Conservation (phyloP, 2,888 invertebrate genomes). For the Hesperia comma region DNA sequence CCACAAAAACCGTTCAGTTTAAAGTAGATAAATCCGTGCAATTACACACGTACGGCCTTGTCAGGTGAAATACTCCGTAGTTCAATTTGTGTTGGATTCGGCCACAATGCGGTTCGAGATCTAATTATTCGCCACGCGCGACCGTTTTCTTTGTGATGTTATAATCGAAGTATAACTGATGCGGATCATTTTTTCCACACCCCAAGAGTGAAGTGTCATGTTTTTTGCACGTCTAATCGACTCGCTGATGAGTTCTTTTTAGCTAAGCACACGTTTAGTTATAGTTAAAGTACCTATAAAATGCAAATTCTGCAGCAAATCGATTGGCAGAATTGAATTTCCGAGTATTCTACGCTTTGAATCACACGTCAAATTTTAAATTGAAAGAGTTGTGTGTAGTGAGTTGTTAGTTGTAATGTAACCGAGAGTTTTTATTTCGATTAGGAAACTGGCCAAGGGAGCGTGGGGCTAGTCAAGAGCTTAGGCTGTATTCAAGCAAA, state of each 20-base stretch:
- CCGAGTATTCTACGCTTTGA: constrained; percentile 7
- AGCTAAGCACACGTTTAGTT: constrained; percentile 19
- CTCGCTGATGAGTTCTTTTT: constrained; percentile 36
- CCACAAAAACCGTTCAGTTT: constrained; percentile 71
- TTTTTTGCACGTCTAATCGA: constrained; percentile 44
- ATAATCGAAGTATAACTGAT: constrained; percentile 54
- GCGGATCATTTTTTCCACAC: constrained; percentile 49
- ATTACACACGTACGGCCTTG: constrained; percentile 76
- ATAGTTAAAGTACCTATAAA: constrained; percentile 9
- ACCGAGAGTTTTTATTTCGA: constrained; percentile 50
- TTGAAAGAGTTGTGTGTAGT: constrained; percentile 12
- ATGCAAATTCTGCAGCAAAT: constrained; percentile 17
- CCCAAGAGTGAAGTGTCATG: constrained; percentile 46
- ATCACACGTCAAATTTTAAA: constrained; percentile 11
- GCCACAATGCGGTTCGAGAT: constrained; percentile 67
- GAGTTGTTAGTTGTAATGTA: constrained; percentile 34
- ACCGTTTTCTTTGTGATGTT: constrained; percentile 61
- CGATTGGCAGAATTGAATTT: constrained; percentile 17
- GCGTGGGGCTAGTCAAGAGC: neutral
- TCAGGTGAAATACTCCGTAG: constrained; percentile 77
- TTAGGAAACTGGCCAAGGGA: constrained; percentile 54
- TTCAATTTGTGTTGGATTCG: constrained; percentile 68
- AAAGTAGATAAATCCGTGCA: constrained; percentile 77
- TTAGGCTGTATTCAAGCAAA: constrained; percentile 25
- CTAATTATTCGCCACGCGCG: constrained; percentile 67